Evolutionary conservation across 2,797 vertebrate genomes (phyloP), one percentile per base, ranked within the genome.

Genomic region (Coregonus suidteri): DNA sequence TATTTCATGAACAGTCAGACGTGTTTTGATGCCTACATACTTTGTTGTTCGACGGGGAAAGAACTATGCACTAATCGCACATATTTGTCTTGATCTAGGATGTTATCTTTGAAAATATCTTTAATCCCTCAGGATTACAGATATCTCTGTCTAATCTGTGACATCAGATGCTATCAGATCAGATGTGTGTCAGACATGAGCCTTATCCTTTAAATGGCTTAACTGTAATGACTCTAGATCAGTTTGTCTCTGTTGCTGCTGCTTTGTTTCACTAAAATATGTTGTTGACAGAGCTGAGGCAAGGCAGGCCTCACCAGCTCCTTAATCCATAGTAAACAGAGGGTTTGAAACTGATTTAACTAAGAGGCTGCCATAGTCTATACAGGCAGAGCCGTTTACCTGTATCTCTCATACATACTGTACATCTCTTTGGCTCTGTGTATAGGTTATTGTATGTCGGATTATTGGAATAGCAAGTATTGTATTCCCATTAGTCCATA

Each of bases 71-170:
- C 25, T 66, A 35, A 64, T 31, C 81, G 90, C 88, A 91, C 90
- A 86, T 89, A 2, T 47, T 84, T 84, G 88, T 84, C 31, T 72
- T 14, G 7, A 30, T 47, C 51, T 72, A 6, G 30, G 51, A 31
- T 72, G 51, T 72, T 51, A 72, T 53, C 20, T 31, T 85, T 85
- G 87, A 85, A 92, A 91, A 89, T 91, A 83, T 85, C 88, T 87
- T 89, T 87, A 89, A 83, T 83, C 79, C 81, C 79, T 4, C 4
- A 83, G 88, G 91, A 91, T 92, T 91, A 91, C 88, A 92, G 88
- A 91, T 83, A 88, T 93, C 90, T 91, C 82, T 2, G 83, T 88
- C 86, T 90, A 82, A 90, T 85, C 87, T 89, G 85, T 91, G 86
- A 90, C 90, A 92, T 93, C 87, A 90, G 88, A 91, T 88, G 41